Conservation (phyloP, 2,797 vertebrate species). For the Rhabdomys pumilio region DNA sequence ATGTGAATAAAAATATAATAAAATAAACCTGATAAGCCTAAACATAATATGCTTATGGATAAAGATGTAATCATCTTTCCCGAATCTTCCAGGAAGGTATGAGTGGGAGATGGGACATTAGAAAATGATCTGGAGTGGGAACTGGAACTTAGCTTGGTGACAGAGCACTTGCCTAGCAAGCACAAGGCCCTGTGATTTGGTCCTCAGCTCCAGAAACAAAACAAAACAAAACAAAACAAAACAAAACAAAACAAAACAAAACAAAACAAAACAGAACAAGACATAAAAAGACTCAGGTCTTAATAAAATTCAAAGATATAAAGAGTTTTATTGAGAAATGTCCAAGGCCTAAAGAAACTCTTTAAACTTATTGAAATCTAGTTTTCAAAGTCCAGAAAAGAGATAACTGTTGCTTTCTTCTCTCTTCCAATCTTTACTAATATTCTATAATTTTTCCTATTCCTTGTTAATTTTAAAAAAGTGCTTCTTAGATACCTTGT, state of each 20-base stretch:
- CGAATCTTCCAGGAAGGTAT: background rate
- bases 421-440: background rate
- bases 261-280: background rate
- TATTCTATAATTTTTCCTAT: background rate
- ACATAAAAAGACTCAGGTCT: background rate
- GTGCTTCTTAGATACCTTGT: background rate
- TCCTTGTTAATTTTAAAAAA: background rate
- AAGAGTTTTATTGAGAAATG: constrained; percentile 37
- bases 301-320: background rate
- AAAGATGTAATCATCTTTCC: background rate
- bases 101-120: background rate
- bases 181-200: background rate
- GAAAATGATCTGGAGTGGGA: background rate
- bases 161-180: background rate
- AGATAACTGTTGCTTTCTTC: background rate
- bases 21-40: background rate
- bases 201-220: background rate
- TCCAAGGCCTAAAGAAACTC: background rate
- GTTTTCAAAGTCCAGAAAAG: background rate
- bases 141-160: background rate
- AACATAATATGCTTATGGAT: background rate
- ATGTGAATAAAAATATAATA: background rate
- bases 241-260: background rate
- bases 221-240: background rate
- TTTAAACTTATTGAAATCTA: background rate